phyloP scores from a whole-genome alignment of 1,140 invertebrate species.

The Chironomus striatipennis region DNA sequence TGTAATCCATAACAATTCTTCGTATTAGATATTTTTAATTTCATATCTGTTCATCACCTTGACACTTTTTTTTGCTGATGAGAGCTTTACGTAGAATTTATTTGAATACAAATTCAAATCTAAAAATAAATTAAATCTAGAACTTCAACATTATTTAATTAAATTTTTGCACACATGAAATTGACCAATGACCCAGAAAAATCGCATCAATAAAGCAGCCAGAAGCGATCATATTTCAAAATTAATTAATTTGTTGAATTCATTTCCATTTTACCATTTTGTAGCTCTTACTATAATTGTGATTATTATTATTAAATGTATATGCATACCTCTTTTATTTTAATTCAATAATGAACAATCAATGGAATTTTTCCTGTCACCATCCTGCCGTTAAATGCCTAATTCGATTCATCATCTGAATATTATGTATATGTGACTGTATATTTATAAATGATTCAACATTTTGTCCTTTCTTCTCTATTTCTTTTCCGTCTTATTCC shows the following conservation, averaged over 20 bases:
- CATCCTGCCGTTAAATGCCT: not conserved
- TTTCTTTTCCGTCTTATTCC: not conserved
- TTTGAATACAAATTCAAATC: too few relatives aligned
- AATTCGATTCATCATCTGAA: slow-evolving; percentile 12
- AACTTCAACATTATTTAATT: too few relatives aligned
- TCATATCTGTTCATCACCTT: too few relatives aligned
- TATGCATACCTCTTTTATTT: not conserved
- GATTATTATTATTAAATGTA: not conserved
- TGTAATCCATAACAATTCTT: too few relatives aligned
- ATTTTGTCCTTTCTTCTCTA: not conserved
- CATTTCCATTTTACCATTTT: not conserved
- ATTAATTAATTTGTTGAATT: not conserved
- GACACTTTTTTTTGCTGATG: too few relatives aligned
- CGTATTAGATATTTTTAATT: too few relatives aligned
- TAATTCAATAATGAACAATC: slow-evolving; percentile 2
- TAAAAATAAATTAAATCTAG: too few relatives aligned
- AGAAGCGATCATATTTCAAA: not conserved
- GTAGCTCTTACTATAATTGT: not conserved
- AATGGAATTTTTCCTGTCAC: not conserved
- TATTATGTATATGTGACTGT: not conserved
- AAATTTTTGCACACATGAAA: too few relatives aligned
- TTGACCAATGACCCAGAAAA: too few relatives aligned
- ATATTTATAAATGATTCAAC: slow-evolving; percentile 8
- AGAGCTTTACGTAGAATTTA: too few relatives aligned
- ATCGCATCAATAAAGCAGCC: too few relatives aligned